phyloP scores from a whole-genome alignment of 2,888 invertebrate genomes.

The Catocala sponsa region DNA sequence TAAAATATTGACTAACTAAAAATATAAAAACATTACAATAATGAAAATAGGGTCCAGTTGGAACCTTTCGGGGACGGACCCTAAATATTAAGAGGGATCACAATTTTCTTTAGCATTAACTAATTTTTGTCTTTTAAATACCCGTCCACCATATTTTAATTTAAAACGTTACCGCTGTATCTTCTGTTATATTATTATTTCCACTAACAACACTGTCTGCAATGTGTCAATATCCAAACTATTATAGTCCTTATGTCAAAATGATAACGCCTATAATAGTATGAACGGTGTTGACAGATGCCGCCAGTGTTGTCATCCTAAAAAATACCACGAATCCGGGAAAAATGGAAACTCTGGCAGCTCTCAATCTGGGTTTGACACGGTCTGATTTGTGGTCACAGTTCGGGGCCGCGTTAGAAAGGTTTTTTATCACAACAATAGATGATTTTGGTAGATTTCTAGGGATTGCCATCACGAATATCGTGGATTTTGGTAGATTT shows the following conservation, averaged over 20 bases:
- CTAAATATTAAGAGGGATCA: too few species aligned
- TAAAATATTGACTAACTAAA: too few species aligned
- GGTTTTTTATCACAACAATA: constrained; percentile 30
- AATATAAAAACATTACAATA: too few species aligned
- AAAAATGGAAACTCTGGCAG: constrained; percentile 53
- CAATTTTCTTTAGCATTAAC: too few species aligned
- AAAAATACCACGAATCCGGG: constrained; percentile 49
- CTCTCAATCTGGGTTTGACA: constrained; percentile 57
- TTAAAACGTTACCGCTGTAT: too few species aligned
- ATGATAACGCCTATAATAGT: constrained; percentile 32
- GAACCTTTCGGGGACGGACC: too few species aligned
- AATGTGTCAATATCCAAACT: constrained; percentile 19
- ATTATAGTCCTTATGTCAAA: constrained; percentile 24
- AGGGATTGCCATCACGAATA: background rate
- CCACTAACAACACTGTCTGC: background rate
- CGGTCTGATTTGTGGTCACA: constrained; percentile 54
- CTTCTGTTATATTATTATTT: too few species aligned
- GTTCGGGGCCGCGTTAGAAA: constrained; percentile 52
- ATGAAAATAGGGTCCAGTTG: too few species aligned
- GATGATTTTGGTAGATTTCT: constrained; percentile 19
- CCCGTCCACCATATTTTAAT: too few species aligned
- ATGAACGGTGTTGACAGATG: constrained; percentile 56
- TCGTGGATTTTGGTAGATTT: constrained; percentile 5
- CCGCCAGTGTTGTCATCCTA: constrained; percentile 41
- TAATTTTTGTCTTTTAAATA: too few species aligned